Evolutionary conservation across 2,888 invertebrate genomes (phyloP).

Genomic region (Ochropleura plecta): DNA sequence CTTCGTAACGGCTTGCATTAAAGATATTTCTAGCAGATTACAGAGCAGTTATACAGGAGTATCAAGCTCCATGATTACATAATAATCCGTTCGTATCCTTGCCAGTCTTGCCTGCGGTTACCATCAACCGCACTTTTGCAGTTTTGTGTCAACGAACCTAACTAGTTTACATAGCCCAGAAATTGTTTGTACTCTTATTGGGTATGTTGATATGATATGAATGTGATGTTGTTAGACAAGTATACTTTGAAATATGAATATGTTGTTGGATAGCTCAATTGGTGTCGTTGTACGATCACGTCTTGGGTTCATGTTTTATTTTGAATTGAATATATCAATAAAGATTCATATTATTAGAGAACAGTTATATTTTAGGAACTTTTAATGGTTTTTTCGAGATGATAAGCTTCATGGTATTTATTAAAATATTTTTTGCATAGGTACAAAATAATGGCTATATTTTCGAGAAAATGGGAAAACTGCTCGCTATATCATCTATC

Average conservation of each 20-base stretch:
- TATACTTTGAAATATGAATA: not conserved
- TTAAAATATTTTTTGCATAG: not conserved
- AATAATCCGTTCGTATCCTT: conserved; percentile 62
- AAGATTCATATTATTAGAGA: not conserved
- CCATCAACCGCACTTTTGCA: conserved; percentile 63
- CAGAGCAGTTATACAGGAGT: conserved; percentile 55
- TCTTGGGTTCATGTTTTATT: not conserved
- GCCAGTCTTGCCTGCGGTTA: conserved; percentile 62
- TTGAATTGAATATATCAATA: not conserved
- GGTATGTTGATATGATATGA: conserved; percentile 22
- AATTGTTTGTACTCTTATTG: conserved; percentile 47
- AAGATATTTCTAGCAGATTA: conserved; percentile 52
- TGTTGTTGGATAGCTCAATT: conserved; percentile 2
- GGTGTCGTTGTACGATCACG: conserved; percentile 1
- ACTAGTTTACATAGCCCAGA: conserved; percentile 74
- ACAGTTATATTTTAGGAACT: not conserved
- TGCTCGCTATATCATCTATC: not conserved
- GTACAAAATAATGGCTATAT: not conserved
- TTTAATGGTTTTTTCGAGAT: not conserved
- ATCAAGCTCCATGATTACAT: conserved; percentile 58
- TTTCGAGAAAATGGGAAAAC: not conserved
- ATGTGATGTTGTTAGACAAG: conserved; percentile 20
- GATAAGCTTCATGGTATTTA: not conserved
- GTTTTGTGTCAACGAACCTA: conserved; percentile 79
- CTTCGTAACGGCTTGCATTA: conserved; percentile 28